Evolutionary conservation across 2,113 vertebrate species (phyloP).

Genomic region (Oenanthe oenanthe): DNA sequence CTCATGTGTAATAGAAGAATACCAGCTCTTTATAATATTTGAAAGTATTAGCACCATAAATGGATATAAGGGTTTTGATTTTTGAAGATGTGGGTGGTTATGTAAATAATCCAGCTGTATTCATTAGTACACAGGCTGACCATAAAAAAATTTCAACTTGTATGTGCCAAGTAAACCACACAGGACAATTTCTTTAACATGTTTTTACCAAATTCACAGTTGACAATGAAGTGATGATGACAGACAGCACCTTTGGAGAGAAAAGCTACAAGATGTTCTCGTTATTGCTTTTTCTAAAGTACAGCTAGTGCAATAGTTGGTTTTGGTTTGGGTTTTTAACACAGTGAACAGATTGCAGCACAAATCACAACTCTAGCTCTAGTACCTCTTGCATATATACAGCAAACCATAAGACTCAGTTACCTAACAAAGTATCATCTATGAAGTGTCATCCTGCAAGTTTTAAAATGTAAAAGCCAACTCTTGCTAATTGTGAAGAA

Average conservation of each 20-base stretch:
- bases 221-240: background rate
- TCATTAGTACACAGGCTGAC: background rate
- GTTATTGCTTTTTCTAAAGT: conserved; percentile 20
- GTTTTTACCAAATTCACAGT: background rate
- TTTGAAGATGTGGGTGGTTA: background rate
- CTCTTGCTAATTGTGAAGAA: background rate
- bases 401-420: background rate
- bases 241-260: conserved; percentile 19
- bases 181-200: background rate
- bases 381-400: background rate
- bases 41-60: conserved; percentile 51
- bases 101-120: background rate
- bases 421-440: background rate
- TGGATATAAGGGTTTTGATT: background rate
- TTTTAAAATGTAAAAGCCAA: background rate
- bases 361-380: background rate
- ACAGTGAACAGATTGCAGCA: background rate
- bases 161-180: background rate
- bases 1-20: background rate
- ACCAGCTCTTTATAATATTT: background rate
- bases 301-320: background rate
- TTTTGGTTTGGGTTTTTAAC: background rate
- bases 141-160: background rate
- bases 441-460: background rate
- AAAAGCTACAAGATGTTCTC: background rate